Conservation (phyloP, 2,888 invertebrate species). For the Amblyjoppa proteus region DNA sequence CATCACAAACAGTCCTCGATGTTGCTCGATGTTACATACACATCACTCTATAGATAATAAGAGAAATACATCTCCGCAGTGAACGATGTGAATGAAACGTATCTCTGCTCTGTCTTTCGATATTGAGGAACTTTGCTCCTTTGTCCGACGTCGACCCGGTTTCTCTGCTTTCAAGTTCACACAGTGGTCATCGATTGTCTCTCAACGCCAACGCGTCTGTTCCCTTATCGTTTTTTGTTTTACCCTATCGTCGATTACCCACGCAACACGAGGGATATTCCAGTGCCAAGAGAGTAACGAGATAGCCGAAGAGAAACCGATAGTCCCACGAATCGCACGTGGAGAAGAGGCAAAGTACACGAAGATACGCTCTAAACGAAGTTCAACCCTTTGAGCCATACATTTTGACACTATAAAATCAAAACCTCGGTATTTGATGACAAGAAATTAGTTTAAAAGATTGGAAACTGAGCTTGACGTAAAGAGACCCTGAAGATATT, state of each 20-base stretch:
- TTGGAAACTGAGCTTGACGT: background rate
- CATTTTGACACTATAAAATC: no score
- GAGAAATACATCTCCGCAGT: background rate
- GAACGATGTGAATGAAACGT: conserved; percentile 1
- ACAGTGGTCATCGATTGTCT: conserved; percentile 53
- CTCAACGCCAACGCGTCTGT: conserved; percentile 49
- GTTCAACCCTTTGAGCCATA: background rate
- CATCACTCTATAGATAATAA: background rate
- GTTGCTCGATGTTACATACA: background rate
- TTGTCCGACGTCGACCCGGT: conserved; percentile 57
- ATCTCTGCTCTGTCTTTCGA: conserved; percentile 41
- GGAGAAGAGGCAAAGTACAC: background rate
- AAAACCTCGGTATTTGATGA: no score
- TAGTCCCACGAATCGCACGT: background rate
- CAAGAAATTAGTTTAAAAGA: background rate
- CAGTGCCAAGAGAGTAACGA: background rate
- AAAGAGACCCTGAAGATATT: no score
- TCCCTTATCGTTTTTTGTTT: conserved; percentile 39
- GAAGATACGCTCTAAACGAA: background rate
- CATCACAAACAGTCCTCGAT: background rate
- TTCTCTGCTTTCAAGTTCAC: conserved; percentile 53
- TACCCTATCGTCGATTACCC: conserved; percentile 51
- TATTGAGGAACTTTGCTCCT: conserved; percentile 59
- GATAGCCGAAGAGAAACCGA: conserved; percentile 22
- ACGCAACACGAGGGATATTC: conserved; percentile 1